Conservation (phyloP, 2,797 vertebrate genomes). For the Eupleurogrammus muticus region DNA sequence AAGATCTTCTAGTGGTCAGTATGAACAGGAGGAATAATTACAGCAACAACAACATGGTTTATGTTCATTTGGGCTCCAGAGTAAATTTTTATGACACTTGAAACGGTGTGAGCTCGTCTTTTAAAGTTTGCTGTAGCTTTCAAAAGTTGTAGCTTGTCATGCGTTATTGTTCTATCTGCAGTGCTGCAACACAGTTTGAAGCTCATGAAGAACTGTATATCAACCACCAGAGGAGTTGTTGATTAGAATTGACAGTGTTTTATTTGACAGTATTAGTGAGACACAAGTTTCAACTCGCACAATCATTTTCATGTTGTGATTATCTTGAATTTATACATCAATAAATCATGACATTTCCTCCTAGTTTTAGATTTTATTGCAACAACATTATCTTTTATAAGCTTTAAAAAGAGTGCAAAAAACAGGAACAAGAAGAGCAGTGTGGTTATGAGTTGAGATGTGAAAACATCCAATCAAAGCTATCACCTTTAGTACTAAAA, state of each 20-base stretch:
- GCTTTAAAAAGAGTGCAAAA: not conserved
- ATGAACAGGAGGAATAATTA: too few species aligned
- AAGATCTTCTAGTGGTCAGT: too few species aligned
- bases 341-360: not conserved
- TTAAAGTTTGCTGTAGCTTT: not conserved
- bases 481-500: too few species aligned
- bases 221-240: not conserved
- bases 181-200: not conserved
- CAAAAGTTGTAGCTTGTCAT: too few species aligned
- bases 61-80: too few species aligned
- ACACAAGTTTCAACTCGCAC: not conserved
- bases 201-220: not conserved
- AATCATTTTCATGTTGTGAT: conserved; percentile 7
- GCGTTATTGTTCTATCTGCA: too few species aligned
- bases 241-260: not conserved
- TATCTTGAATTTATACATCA: conserved; percentile 2
- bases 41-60: too few species aligned
- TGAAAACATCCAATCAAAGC: too few species aligned
- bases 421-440: not conserved
- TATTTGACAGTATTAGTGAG: not conserved
- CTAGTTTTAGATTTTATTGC: not conserved
- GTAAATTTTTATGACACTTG: too few species aligned
- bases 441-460: too few species aligned
- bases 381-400: not conserved
- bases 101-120: too few species aligned